Base-by-base conservation (phyloP, 2,797 vertebrate genomes). In the Cuniculus paca region DNA sequence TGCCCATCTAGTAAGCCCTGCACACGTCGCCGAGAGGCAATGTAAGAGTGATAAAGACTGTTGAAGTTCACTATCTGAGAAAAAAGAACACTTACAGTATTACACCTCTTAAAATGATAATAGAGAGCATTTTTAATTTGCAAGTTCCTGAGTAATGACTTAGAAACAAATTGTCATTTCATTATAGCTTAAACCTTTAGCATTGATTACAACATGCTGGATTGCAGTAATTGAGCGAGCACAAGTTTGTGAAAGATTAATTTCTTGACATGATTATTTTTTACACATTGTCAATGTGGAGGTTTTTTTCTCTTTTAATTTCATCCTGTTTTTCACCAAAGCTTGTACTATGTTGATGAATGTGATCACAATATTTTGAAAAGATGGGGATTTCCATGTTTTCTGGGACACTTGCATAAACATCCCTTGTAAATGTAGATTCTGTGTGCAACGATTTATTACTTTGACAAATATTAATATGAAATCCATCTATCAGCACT, bases 111-210 rank as follows among this genome's bases (percentile, higher is more conserved):
- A 94, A 94, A 90, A 95, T 81, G 70, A 92, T 65, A 95, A 79
- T 88, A 81, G 85, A 87, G 50, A 97, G 10, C 74, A 90, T 94
- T 96, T 98, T 97, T 48, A 95, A 97, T 95, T 96, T 94, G 87
- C 93, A 95, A 95, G 92, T 85, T 39, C 10, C 80, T 96, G 97
- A 93, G 94, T 94, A 97, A 97, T 97, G 52, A 5, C 87, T 97
- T 93, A 95, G 94, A 96, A 95, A 97, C 96, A 97, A 98, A 78
- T 89, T 97, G 98, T 98, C 93, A 97, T 98, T 97, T 98, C 94
- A 97, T 98, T 98, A 97, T 78, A 92, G 91, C 77, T 94, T 96
- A 98, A 97, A 98, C 94, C 95, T 98, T 98, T 98, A 86, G 85
- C 97, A 94, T 95, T 96, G 92, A 95, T 97, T 98, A 86, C 70